Evolutionary conservation across 2,888 invertebrate genomes (phyloP), one percentile per base, ranked within the genome.

Genomic region (Panopea generosa): DNA sequence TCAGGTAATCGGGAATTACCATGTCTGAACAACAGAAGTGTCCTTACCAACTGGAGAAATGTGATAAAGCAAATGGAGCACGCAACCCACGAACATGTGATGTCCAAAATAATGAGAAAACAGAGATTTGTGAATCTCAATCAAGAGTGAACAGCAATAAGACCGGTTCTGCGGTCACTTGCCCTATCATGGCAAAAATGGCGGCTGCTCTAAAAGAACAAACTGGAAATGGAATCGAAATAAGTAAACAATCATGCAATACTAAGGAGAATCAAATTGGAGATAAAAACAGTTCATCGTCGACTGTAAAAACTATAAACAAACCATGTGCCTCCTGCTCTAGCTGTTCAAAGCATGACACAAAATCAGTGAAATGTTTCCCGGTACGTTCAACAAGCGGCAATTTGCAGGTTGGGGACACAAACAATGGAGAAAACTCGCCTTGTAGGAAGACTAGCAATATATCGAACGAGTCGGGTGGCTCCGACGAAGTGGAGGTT

Each of bases 381-480:
- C 63, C 74, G 11, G 56, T 60, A 11, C 45, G 49, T 20, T 61
- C 75, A 20, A 24, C 24, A 18, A 66, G 55, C 47, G 57, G 50
- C 7, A 49, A 50, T 7, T 27, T 29, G 20, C 45, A 55, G 11
- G 26, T n/a, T 52, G 56, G 60, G 29, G 70, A 70, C 14, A 53
- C 60, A 1, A 24, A 47, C 1, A 18, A 16, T 20, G 27, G 4
- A 14, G 55, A 49, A 11, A 50, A 16, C 1, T 40, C 45, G 16
- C 53, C 68, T 2, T 55, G 43, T 18, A 77, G 88, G 26, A 89
- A 89, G 70, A 81, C 76, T 22, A 89, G 88, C 60, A 85, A 84
- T 56, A 84, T 86, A 18, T 90, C 90, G 4, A 83, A 73, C 6
- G 73, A 83, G 2, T 88, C 88, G 2, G 85, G 86, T 0, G 89